These are phyloP conservation scores for Scaptomyza cyrtandrae DNA, from an alignment of 2,888 invertebrate genomes.

Conservation along the genomic window DNA sequence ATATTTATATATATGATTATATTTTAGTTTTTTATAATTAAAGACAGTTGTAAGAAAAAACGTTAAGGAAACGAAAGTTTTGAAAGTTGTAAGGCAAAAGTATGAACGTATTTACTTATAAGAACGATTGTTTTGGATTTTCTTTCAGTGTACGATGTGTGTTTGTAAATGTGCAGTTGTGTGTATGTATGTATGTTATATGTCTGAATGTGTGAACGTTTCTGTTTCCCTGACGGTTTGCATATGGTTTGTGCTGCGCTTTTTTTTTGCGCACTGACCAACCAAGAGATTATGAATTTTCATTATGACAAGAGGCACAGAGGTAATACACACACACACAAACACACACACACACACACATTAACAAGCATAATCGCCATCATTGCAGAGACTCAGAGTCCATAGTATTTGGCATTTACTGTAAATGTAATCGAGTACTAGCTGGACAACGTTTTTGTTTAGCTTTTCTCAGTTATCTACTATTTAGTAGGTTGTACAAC, in stretches of 20 bases:
- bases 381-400: not conserved
- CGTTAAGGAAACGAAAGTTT: too few relatives aligned
- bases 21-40: too few relatives aligned
- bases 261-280: conserved; percentile 36
- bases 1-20: too few relatives aligned
- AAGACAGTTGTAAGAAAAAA: too few relatives aligned
- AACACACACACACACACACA: not conserved
- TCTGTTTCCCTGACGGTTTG: conserved; percentile 25
- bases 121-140: not conserved
- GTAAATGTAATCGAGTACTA: conserved; percentile 38
- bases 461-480: conserved; percentile 11
- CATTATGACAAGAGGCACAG: conserved; percentile 56
- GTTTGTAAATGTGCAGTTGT: not conserved
- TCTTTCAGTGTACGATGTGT: conserved; percentile 1
- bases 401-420: conserved; percentile 19
- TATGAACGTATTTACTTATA: too few relatives aligned
- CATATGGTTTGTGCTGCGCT: conserved; percentile 33
- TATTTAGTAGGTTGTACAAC: conserved; percentile 2
- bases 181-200: not conserved
- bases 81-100: too few relatives aligned
- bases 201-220: conserved; percentile 1
- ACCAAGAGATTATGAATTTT: conserved; percentile 71
- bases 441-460: conserved; percentile 28
- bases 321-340: not conserved
- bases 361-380: conserved; percentile 3